Evolutionary conservation across 2,797 vertebrate genomes (phyloP).

Genomic region (Mustela erminea): DNA sequence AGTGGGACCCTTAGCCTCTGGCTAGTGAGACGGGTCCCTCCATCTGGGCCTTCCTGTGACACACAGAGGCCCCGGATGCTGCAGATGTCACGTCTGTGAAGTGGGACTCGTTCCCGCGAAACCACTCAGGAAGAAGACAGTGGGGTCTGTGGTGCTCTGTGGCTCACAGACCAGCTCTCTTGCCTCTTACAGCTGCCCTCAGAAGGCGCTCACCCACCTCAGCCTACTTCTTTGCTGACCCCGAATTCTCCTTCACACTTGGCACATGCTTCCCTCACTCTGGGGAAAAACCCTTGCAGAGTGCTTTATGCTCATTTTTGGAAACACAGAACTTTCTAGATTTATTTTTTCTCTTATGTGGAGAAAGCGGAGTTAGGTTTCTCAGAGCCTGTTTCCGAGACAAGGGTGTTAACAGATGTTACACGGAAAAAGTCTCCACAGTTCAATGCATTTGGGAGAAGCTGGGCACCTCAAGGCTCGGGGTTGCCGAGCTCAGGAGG

Average conservation of each 20-base stretch:
- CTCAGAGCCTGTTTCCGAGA: background rate
- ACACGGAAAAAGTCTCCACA: background rate
- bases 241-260: background rate
- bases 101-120: background rate
- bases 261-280: background rate
- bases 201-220: fast-evolving
- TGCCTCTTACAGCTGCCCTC: background rate
- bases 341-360: background rate
- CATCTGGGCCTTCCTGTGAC: fast-evolving
- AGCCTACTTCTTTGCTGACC: background rate
- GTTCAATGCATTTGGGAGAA: background rate
- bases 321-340: background rate
- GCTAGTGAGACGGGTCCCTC: background rate
- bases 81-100: background rate
- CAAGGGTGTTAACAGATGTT: background rate
- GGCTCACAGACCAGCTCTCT: fast-evolving
- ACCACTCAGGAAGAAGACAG: background rate
- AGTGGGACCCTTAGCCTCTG: background rate
- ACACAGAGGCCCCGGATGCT: fast-evolving
- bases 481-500: fast-evolving
- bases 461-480: too few relatives aligned
- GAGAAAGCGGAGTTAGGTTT: background rate
- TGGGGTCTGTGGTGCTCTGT: fast-evolving
- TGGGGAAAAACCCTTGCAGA: background rate
- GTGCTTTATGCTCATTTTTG: background rate